Conservation (phyloP, 2,888 invertebrate species). For the Craniophora ligustri region DNA sequence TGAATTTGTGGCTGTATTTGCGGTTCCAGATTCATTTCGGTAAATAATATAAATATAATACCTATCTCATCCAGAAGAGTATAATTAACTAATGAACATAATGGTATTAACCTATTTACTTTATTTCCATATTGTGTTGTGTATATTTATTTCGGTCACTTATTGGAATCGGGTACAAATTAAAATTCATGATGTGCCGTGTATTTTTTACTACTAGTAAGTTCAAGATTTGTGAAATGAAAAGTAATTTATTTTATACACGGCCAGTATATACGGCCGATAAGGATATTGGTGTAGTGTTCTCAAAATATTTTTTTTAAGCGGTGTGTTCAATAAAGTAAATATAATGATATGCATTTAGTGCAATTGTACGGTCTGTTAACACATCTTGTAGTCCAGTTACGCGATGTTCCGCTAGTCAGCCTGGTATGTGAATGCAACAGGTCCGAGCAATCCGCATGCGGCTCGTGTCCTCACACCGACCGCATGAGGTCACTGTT, state of each 20-base stretch:
- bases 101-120: constrained; percentile 1
- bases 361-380: constrained; percentile 33
- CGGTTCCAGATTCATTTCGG: background rate
- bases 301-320: constrained; percentile 2
- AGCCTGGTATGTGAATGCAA: constrained; percentile 73
- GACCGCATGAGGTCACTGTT: constrained; percentile 22
- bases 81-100: background rate
- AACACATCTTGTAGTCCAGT: constrained; percentile 66
- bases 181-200: constrained; percentile 2
- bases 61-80: background rate
- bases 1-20: background rate
- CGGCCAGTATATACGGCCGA: constrained; percentile 1
- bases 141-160: background rate
- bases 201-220: background rate
- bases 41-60: constrained; percentile 1
- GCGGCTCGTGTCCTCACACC: constrained; percentile 54
- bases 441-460: constrained; percentile 66
- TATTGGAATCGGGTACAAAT: constrained; percentile 4
- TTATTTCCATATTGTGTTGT: background rate
- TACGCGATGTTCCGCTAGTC: constrained; percentile 76
- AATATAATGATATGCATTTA: constrained; percentile 29
- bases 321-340: constrained; percentile 6
- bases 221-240: background rate
- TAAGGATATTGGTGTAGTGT: background rate
- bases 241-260: background rate